Base-by-base conservation (phyloP, 2,113 vertebrate species). In the Mola mola region DNA sequence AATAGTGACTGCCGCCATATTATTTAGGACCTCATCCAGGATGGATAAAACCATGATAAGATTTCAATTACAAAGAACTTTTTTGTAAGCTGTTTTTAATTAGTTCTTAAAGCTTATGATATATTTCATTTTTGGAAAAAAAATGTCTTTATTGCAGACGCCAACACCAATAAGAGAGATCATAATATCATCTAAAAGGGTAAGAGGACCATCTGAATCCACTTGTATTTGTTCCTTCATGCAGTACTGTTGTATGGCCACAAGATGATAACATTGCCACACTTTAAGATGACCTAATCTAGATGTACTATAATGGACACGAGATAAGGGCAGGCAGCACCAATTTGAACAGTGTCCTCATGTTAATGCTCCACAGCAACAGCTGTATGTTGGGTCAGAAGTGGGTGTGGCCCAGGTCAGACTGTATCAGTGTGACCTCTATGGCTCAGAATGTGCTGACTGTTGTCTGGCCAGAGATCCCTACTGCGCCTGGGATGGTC, bases 401-500 rank as follows among this genome's bases (percentile, higher is more conserved):
- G 89, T 93, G 0, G 93, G 91, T 0, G 88, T 98, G 67, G 94
- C 92, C 0, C 97, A 99, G 65, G 83, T 98, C 68, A 92, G 91
- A 58, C 91, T 98, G 77, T 95, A 99, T 82, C 96, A 98, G 78
- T 99, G 97, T 44, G 92, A 95, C 76, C 91, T 96, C 86, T 99
- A 99, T 0, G 97, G 97, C 10, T 92, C 94, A 0, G 97, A 96
- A 40, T 99, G 97, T 9, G 94, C 96, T 0, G 96, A 98, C 72
- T 99, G 97, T 81, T 99, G 97, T 68, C 92, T 99, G 2, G 96
- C 97, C 2, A 89, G 97, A 70, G 97, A 99, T 65, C 97, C 97
- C 0, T 99, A 99, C 87, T 99, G 97, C 2, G 96, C 96, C 49
- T 99, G 97, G 97, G 97, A 99, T 8, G 97, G 97, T 0, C 83